Evolutionary conservation across 92 coral and sea anemone species (phyloP).

Genomic region (Paramuricea clavata): DNA sequence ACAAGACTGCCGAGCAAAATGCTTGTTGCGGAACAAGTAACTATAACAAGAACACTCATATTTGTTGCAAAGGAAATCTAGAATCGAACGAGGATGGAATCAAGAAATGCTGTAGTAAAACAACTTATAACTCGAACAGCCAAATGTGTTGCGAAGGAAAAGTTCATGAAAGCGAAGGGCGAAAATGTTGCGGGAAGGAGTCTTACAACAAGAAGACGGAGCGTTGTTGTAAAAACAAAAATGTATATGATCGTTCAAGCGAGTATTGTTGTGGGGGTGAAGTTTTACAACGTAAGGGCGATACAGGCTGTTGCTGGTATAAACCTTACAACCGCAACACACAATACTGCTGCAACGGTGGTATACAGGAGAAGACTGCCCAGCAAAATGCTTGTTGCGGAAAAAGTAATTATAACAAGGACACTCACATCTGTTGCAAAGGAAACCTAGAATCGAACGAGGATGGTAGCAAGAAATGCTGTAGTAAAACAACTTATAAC

Average conservation of each 20-base stretch:
- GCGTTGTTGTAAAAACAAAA: not conserved
- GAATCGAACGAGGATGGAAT: not conserved
- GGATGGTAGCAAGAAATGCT: not conserved
- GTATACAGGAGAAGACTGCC: not conserved
- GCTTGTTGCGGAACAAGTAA: not conserved
- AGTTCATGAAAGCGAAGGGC: not conserved
- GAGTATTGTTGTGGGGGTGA: not conserved
- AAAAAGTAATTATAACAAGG: not conserved
- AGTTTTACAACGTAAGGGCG: not conserved
- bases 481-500: not conserved
- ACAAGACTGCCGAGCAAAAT: not conserved
- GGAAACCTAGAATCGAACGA: not conserved
- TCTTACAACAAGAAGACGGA: not conserved
- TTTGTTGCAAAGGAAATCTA: constrained; percentile 4
- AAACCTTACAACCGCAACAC: not conserved
- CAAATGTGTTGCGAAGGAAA: not conserved
- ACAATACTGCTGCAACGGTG: not conserved
- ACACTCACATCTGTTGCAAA: not conserved
- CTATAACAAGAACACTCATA: not conserved
- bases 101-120: not conserved
- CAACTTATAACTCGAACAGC: not conserved
- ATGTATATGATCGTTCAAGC: not conserved
- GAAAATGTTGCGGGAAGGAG: not conserved
- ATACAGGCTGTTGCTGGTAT: not conserved
- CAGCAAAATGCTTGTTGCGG: not conserved